Evolutionary conservation across 2,113 vertebrate species (phyloP).

Genomic region (Platysteira castanea): DNA sequence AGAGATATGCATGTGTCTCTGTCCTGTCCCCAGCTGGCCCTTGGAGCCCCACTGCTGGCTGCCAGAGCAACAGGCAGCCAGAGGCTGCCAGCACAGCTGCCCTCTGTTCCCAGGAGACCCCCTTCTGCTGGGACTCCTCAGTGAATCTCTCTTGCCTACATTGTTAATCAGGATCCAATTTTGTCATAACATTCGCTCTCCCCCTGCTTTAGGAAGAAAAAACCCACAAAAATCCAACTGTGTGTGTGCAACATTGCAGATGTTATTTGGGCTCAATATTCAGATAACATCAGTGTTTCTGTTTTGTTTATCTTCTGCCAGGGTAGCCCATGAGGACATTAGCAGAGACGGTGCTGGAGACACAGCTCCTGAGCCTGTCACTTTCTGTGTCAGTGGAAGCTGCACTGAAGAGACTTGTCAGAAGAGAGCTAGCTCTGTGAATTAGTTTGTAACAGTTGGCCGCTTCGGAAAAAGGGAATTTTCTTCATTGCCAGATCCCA

Average conservation of each 20-base stretch:
- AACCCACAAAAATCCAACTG: neutral
- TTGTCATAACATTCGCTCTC: neutral
- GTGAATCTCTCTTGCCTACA: neutral
- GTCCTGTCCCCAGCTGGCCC: neutral
- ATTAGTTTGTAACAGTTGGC: conserved; percentile 55
- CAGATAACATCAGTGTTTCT: neutral
- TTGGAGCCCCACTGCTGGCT: neutral
- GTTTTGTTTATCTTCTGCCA: neutral
- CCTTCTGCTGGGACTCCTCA: neutral
- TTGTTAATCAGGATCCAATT: neutral
- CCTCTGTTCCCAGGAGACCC: neutral
- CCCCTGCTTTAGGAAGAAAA: rapidly evolving
- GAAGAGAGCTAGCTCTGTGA: neutral
- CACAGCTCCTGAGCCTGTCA: neutral
- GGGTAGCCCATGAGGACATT: neutral
- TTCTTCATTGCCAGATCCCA: conserved; percentile 21
- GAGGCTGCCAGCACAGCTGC: neutral
- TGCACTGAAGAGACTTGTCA: conserved; percentile 12
- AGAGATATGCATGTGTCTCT: rapidly evolving
- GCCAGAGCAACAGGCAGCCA: neutral
- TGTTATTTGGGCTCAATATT: neutral
- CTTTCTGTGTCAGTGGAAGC: neutral
- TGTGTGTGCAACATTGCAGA: neutral
- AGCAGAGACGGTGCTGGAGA: neutral
- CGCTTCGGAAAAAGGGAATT: conserved; percentile 44